Conservation (phyloP, 2,113 vertebrate species). For the Conger conger region DNA sequence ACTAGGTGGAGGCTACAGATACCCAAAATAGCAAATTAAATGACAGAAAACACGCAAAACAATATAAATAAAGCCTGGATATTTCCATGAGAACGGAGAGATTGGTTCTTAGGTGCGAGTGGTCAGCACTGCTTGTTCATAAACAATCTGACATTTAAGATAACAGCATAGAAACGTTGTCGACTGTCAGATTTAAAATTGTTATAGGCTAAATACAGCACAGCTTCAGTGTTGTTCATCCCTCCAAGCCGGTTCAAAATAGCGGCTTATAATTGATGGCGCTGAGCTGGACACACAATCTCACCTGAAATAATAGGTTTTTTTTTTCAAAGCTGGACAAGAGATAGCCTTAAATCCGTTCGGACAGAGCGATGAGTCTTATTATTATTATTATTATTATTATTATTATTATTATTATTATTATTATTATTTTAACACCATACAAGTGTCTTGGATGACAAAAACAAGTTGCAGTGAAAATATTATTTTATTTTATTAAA, state of each 20-base stretch:
- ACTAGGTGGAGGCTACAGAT: too few relatives aligned
- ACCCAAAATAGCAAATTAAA: neutral
- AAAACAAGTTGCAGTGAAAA: too few relatives aligned
- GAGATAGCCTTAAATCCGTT: too few relatives aligned
- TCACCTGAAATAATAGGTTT: too few relatives aligned
- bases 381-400: too few relatives aligned
- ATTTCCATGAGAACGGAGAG: neutral
- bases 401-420: too few relatives aligned
- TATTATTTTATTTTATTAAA: too few relatives aligned
- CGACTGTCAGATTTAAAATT: constrained; percentile 20
- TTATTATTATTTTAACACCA: too few relatives aligned
- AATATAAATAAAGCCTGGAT: neutral
- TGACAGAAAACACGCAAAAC: neutral
- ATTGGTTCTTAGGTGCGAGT: neutral
- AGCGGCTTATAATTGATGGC: neutral
- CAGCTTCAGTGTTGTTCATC: neutral
- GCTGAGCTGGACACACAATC: too few relatives aligned
- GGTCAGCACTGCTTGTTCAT: neutral
- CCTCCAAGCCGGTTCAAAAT: neutral
- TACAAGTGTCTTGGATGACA: too few relatives aligned
- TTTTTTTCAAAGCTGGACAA: too few relatives aligned
- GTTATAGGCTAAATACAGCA: neutral
- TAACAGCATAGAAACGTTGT: neutral
- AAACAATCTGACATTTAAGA: constrained; percentile 23
- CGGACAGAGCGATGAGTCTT: too few relatives aligned